Base-by-base conservation (phyloP, 2,113 vertebrate genomes). In the Cacatua alba region DNA sequence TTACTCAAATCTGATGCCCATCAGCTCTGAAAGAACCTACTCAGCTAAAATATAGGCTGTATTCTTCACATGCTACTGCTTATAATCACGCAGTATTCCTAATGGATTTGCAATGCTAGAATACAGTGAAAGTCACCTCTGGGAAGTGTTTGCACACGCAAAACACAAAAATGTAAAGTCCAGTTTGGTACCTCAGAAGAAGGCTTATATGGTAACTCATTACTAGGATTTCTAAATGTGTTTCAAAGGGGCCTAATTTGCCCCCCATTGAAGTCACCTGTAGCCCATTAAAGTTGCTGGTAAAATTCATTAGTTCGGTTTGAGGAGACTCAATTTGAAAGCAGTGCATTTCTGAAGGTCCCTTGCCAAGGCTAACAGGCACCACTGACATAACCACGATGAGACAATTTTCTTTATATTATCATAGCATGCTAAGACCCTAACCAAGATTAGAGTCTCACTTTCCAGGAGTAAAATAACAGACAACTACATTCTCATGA, bases 61-160 rank as follows among this genome's bases (percentile, higher is more conserved):
- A 8, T 31, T 23, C 67, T 60, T 71, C 82, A 67, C 29, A 4
- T 21, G 17, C 67, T 64, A 26, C 43, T 51, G 62, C 15, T 33
- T 49, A 1, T 41, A 60, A 17, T 9, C 46, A 57, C 11, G 21
- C n/a, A 69, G 39, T 9, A 25, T 7, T 79, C 51, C 3, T 2
- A 9, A 43, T 2, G 37, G 49, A 15, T 78, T 23, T 79, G 57
- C 26, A 68, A 3, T 5, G 6, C 35, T 55, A 82, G 64, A 69
- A 59, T 37, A 14, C 24, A 23, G 51, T 2, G n/a, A 33, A 76
- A 67, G 31, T 25, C 53, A 51, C 11, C n/a, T 46, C 44, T 90
- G 51, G n/a, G 37, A 37, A 71, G 51, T 13, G 37, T 51, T 81
- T 63, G 17, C 35, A 37, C 0, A 2, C 0, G 0, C 4, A 15